Percentiles rank a stretch among this genome's conserved stretches.
phyloP scores from a whole-genome alignment of 2,888 invertebrate genomes.

The Tetranychus piercei region DNA sequence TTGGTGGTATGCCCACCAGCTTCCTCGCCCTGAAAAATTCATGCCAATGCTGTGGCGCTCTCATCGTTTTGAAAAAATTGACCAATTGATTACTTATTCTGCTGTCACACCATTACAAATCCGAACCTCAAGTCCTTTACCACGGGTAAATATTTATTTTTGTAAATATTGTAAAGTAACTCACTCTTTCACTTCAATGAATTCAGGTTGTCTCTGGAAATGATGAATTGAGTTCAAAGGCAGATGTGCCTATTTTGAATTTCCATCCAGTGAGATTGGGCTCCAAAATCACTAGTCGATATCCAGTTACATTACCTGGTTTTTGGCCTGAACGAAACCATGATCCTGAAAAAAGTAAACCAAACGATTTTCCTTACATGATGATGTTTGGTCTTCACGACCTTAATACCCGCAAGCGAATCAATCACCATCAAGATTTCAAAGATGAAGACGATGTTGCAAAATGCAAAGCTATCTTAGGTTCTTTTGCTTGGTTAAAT shows the following conservation, averaged over 20 bases:
- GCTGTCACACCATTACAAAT: conserved; percentile 39
- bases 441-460: conserved; percentile 41
- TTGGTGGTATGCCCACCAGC: conserved; percentile 8
- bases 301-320: conserved; percentile 23
- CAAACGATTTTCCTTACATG: conserved; percentile 53
- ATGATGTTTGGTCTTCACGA: conserved; percentile 52
- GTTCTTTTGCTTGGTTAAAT: conserved; percentile 59
- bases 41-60: not conserved
- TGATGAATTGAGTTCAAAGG: conserved; percentile 28
- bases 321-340: conserved; percentile 59
- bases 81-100: not conserved
- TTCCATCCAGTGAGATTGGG: conserved; percentile 38
- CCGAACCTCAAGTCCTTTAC: conserved; percentile 48
- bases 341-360: conserved; percentile 20
- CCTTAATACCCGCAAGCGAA: conserved; percentile 31
- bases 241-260: conserved; percentile 23
- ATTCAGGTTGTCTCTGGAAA: conserved; percentile 26
- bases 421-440: conserved; percentile 10
- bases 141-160: conserved; percentile 35
- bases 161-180: not conserved
- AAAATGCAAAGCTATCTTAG: conserved; percentile 53
- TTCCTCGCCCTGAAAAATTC: not conserved
- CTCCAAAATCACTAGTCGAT: not conserved
- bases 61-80: not conserved
- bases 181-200: not conserved